These are phyloP conservation scores for Odontophorus gujanensis DNA, from an alignment of 2,113 vertebrate genomes.

Conservation along the genomic window DNA sequence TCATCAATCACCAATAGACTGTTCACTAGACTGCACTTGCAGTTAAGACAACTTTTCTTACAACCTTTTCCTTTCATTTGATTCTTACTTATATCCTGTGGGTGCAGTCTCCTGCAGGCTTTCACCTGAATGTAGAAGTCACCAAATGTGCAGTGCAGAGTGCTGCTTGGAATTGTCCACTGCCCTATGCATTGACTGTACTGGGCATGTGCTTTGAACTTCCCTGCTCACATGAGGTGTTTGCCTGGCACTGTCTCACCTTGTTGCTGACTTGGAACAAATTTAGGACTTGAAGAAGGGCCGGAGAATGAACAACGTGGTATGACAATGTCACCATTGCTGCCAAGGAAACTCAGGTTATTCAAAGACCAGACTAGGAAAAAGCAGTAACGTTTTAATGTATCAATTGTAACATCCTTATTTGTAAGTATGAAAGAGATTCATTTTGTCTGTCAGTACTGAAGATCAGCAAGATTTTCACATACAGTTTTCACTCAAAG, in stretches of 20 bases:
- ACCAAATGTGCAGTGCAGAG: neutral
- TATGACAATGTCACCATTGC: neutral
- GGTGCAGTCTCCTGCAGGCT: neutral
- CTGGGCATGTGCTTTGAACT: neutral
- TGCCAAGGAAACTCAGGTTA: neutral
- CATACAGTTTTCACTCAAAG: neutral
- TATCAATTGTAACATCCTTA: neutral
- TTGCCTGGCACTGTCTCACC: neutral
- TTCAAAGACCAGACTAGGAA: neutral
- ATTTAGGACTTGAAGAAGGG: neutral
- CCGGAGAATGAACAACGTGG: neutral
- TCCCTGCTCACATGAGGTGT: neutral
- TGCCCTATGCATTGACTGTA: neutral
- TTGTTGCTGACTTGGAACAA: neutral
- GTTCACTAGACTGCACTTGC: neutral
- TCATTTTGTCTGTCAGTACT: neutral
- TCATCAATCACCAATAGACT: neutral
- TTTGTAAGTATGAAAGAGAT: neutral
- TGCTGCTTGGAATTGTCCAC: neutral
- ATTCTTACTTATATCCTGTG: neutral
- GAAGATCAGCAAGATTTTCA: neutral
- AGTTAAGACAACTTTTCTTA: neutral
- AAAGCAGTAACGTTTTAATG: neutral
- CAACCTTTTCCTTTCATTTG: neutral
- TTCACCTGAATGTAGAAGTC: neutral